Evolutionary conservation across 1,140 invertebrate species (phyloP), one percentile per base, ranked within the genome.

Genomic region (Drosophila tsacasi): DNA sequence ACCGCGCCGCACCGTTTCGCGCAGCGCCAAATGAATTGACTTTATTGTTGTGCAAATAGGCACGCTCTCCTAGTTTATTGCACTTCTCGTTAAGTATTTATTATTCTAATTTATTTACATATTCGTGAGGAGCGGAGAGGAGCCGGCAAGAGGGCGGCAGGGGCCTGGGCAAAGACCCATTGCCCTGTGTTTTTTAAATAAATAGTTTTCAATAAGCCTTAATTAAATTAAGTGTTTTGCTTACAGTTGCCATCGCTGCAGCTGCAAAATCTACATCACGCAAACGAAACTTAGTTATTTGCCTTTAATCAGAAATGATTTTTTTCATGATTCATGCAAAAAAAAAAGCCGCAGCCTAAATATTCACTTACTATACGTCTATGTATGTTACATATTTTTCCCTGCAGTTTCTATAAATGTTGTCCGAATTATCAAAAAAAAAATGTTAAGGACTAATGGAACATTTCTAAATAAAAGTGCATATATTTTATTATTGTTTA

Each of bases 21-120:
- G 12, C 77, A 61, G 54, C 66, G 27, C 73, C 69, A 79, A 83
- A 85, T 89, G 84, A 89, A 89, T 89, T 89, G 84, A 89, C 81
- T 89, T 90, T 89, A 89, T 89, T 89, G 76, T 79, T 83, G 78
- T 75, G 77, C 84, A 89, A 89, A 89, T 89, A 89, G 84, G 81
- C 84, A 60, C 59, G 71, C 71, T 60, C 71, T 54, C 62, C 71
- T 40, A 63, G 50, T 54, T 42, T 72, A 35, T 69, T 50, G 61
- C 54, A 46, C 54, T 62, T 59, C 75, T 72, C 27, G 64, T 87
- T 89, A 87, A 89, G 84, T 89, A 74, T 73, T 81, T 87, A 84
- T 89, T 89, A 89, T 81, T 79, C 79, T 83, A 83, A 83, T 75
- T 79, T 90, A 84, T 89, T 83, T 87, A 84, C 77, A 81, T 75